Evolutionary conservation across 2,888 invertebrate species (phyloP).

Genomic region (Perizoma affinitatum): DNA sequence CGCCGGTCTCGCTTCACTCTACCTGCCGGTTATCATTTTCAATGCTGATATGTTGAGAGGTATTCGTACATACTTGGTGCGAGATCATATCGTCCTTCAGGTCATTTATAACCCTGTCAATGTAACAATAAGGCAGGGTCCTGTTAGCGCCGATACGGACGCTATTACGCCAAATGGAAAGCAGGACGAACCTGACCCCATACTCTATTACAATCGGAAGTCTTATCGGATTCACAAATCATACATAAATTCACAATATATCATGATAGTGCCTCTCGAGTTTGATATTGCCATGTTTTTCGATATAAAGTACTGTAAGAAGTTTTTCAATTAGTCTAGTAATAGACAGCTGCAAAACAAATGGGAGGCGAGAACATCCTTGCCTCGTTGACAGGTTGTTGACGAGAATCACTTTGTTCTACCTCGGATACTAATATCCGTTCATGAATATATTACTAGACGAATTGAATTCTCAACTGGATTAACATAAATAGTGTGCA

Average conservation of each 20-base stretch:
- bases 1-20: slow-evolving; percentile 57
- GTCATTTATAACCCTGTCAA: slow-evolving; percentile 75
- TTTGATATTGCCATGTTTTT: slow-evolving; percentile 5
- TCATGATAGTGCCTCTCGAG: slow-evolving; percentile 34
- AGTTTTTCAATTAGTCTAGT: no score
- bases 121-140: slow-evolving; percentile 71
- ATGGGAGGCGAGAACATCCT: slow-evolving; percentile 43
- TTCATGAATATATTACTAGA: slow-evolving; percentile 72
- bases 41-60: slow-evolving; percentile 61
- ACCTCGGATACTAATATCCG: slow-evolving; percentile 61
- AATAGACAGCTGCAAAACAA: slow-evolving; percentile 12
- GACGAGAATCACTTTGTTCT: slow-evolving; percentile 57
- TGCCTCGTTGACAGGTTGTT: slow-evolving; percentile 61
- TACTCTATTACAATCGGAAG: slow-evolving; percentile 54
- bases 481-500: slow-evolving; percentile 82
- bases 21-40: slow-evolving; percentile 59
- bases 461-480: slow-evolving; percentile 79
- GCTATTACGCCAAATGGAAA: slow-evolving; percentile 69
- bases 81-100: slow-evolving; percentile 65
- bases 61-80: slow-evolving; percentile 41
- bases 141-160: slow-evolving; percentile 63
- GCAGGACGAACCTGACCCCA: slow-evolving; percentile 62
- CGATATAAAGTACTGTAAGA: no score
- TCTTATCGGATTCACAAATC: slow-evolving; percentile 55
- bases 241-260: slow-evolving; percentile 50